Evolutionary conservation across 1,140 invertebrate species (phyloP).

Genomic region (Drosophila aff.): DNA sequence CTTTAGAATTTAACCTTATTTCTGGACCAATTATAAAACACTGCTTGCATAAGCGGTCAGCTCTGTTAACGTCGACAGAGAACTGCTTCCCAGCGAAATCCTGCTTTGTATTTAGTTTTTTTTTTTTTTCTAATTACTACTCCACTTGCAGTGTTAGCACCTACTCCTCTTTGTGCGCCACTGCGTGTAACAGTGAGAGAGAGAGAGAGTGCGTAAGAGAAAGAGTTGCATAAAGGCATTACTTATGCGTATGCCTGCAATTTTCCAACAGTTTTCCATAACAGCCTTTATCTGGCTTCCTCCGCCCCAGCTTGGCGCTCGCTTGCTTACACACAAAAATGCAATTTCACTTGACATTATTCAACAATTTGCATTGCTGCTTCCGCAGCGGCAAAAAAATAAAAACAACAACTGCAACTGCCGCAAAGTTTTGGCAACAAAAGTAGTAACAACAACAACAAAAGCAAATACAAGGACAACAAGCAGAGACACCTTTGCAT

Average conservation of each 20-base stretch:
- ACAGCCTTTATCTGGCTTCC: not conserved
- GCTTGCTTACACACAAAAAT: conserved; percentile 34
- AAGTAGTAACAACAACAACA: conserved; percentile 16
- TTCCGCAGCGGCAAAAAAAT: conserved; percentile 53
- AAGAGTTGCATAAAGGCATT: not conserved
- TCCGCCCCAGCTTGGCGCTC: not conserved
- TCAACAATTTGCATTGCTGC: conserved; percentile 77
- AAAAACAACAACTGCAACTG: conserved; percentile 39
- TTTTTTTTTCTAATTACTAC: conserved; percentile 27
- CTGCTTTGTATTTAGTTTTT: not conserved
- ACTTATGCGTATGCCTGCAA: conserved; percentile 26
- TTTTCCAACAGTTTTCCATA: conserved; percentile 25
- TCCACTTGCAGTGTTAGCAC: conserved; percentile 30
- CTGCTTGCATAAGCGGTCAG: not conserved
- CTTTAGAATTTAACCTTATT: not conserved
- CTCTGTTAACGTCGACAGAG: not conserved
- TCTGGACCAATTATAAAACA: not conserved
- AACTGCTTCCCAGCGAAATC: not conserved
- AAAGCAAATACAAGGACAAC: conserved; percentile 38
- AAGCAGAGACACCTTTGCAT: conserved; percentile 60
- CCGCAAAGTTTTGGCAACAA: conserved; percentile 45
- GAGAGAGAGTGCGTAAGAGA: not conserved
- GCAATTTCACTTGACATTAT: conserved; percentile 77
- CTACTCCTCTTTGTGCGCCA: conserved; percentile 8
- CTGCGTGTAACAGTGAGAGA: not conserved